Base-by-base conservation (phyloP, 2,113 vertebrate species). In the Eidolon helvum region DNA sequence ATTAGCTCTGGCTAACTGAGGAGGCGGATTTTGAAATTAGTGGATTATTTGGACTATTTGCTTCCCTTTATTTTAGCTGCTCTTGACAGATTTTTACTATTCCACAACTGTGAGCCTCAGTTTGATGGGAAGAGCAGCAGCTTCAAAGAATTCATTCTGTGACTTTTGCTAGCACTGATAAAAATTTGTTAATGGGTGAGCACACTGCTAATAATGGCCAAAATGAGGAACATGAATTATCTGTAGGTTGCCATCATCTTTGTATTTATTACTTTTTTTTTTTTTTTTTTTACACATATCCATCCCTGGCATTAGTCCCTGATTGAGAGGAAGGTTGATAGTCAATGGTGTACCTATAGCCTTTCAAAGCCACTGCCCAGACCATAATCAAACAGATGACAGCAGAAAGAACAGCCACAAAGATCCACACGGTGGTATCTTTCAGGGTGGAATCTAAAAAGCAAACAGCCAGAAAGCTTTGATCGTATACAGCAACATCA, bases 371-470 rank as follows among this genome's bases (percentile, higher is more conserved):
- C 86, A 99, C 93, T 50, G 98, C 98, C 99, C 99, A 99, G 75
- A 97, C 97, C 97, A 99, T 95, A 92, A 99, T 98, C 96, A 99
- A 95, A 97, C 99, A 98, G 97, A 99, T 93, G 48, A 99, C 98
- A 95, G 98, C 98, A 72, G 98, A 98, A 79, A 99, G 98, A 83
- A 99, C 69, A 0, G 96, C 98, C 40, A 99, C 96, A 28, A 99
- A 84, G 96, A 99, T 99, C 99, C 99, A 99, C 79, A 99, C 65
- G 4, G 99, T 99, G 92, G 97, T 98, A 86, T 99, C 99, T 69
- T 95, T 98, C 77, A 97, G 87, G 90, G 98, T 98, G 95, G 97
- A 84, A 19, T 99, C 99, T 99, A 97, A 78, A 97, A 97, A 96
- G 55, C 97, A 97, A 98, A 89, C 97, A 98, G 12, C 3, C 95